Percentiles rank a stretch among this genome's conserved stretches.
Evolutionary conservation across 2,888 invertebrate species (phyloP).

Genomic region (Synergus japonicus): DNA sequence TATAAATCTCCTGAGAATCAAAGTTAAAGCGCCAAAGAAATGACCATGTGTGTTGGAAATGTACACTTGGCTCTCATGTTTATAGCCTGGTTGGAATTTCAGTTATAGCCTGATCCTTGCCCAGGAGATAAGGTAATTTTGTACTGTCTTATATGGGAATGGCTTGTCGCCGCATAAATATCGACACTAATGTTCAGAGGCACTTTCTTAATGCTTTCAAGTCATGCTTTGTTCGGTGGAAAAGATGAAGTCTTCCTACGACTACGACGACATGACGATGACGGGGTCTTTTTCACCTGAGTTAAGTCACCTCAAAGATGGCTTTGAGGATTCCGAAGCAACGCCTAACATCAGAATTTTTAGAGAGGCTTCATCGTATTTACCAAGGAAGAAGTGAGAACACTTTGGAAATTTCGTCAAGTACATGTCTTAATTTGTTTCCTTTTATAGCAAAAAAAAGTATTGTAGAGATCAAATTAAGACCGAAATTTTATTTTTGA

Average conservation of each 20-base stretch:
- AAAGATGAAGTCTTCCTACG: neutral
- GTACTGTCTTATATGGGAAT: constrained; percentile 63
- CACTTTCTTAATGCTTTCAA: constrained; percentile 56
- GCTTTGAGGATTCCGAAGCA: neutral
- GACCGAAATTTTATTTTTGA: neutral
- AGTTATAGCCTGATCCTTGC: constrained; percentile 59
- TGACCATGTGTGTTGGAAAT: constrained; percentile 6
- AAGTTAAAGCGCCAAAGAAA: neutral
- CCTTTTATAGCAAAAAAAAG: neutral
- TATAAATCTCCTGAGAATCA: neutral
- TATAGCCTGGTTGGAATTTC: constrained; percentile 65
- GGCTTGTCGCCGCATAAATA: constrained; percentile 66
- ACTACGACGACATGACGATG: neutral
- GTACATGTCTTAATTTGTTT: neutral
- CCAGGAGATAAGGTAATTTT: constrained; percentile 70
- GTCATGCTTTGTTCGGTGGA: neutral
- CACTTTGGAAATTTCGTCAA: neutral
- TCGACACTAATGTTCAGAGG: constrained; percentile 66
- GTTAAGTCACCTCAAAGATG: neutral
- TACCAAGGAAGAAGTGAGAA: neutral
- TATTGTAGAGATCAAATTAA: neutral
- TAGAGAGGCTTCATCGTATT: neutral
- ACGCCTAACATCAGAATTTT: neutral
- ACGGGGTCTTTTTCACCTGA: neutral
- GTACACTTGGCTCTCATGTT: constrained; percentile 50